Conservation (phyloP, 2,797 vertebrate species). For the Eidolon dupreanum region DNA sequence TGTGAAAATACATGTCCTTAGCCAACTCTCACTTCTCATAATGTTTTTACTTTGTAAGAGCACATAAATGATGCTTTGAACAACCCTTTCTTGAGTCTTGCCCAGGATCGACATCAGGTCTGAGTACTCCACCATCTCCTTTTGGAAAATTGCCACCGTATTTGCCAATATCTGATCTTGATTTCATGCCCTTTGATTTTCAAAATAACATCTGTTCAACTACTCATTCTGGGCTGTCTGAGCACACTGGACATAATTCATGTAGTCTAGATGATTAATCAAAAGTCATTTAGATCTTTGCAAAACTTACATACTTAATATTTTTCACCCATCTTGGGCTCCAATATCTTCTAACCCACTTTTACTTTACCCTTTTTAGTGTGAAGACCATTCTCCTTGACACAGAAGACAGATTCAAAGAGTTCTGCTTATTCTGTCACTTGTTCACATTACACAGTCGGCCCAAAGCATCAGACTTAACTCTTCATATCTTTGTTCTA, state of each 20-base stretch:
- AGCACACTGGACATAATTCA: neutral
- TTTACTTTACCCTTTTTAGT: neutral
- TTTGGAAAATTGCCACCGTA: neutral
- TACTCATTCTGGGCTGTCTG: neutral
- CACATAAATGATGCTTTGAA: neutral
- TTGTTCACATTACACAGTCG: neutral
- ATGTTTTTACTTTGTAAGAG: neutral
- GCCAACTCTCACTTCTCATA: neutral
- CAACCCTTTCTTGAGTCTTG: neutral
- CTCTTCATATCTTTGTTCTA: neutral
- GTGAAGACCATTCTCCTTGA: neutral
- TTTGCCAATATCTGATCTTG: neutral
- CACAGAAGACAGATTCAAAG: neutral
- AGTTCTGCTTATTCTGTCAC: neutral
- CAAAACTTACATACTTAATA: neutral
- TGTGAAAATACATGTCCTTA: slow-evolving; percentile 10
- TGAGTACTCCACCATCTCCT: neutral
- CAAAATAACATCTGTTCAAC: neutral
- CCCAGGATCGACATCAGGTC: neutral
- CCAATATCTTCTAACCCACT: neutral
- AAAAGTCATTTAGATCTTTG: neutral
- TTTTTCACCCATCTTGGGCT: neutral
- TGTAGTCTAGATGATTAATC: neutral
- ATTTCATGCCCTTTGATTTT: slow-evolving; percentile 34
- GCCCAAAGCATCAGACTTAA: neutral